Conservation (phyloP, 2,888 invertebrate species). For the Seladonia tumulorum region DNA sequence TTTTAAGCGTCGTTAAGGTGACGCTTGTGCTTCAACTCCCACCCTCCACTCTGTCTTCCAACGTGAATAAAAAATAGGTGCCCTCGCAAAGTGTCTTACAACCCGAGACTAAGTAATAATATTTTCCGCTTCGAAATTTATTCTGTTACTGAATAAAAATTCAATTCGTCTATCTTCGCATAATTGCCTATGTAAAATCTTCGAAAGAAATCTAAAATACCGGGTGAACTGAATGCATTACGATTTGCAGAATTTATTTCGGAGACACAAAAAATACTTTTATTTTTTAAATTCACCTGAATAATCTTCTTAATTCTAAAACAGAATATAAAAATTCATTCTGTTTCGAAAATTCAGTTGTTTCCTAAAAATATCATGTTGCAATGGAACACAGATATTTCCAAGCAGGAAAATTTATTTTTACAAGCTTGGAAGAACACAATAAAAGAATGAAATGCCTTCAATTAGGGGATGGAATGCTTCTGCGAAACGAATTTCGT, state of each 20-base stretch:
- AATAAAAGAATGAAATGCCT: no score
- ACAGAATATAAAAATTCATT: no score
- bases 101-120: neutral
- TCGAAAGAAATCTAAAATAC: neutral
- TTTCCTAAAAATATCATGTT: no score
- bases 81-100: neutral
- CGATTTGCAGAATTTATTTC: neutral
- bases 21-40: conserved; percentile 8
- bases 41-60: neutral
- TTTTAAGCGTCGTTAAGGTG: conserved; percentile 23
- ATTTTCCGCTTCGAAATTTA: neutral
- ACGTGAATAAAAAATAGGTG: conserved; percentile 8
- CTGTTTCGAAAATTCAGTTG: no score
- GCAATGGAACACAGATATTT: no score
- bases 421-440: no score
- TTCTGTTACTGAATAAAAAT: neutral
- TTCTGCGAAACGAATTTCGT: no score
- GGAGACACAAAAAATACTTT: no score
- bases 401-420: no score
- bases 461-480: no score
- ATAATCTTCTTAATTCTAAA: no score
- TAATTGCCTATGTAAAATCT: neutral
- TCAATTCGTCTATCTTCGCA: neutral
- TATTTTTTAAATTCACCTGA: no score
- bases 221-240: neutral